Evolutionary conservation across 2,888 invertebrate species (phyloP).

Genomic region (Euplagia quadripunctaria): DNA sequence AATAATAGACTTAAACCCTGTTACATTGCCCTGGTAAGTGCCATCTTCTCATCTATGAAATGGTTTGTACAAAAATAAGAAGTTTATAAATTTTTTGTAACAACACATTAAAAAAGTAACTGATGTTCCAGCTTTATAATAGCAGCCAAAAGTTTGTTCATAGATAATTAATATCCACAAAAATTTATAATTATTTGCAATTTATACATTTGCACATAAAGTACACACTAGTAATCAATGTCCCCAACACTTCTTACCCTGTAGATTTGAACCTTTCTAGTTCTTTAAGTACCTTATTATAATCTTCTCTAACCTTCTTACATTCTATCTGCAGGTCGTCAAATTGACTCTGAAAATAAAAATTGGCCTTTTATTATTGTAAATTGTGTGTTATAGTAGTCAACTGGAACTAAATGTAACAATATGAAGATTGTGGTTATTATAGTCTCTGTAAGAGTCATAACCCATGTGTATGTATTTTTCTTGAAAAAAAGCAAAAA

Average conservation of each 20-base stretch:
- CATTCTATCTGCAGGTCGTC: constrained; percentile 78
- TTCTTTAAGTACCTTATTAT: constrained; percentile 60
- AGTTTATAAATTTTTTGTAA: too few relatives aligned
- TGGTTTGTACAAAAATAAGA: too few relatives aligned
- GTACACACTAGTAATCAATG: not conserved
- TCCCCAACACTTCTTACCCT: constrained; percentile 7
- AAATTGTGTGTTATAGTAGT: too few relatives aligned
- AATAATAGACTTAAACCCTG: not conserved
- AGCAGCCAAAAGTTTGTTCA: not conserved
- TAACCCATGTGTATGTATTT: too few relatives aligned
- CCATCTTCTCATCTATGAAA: too few relatives aligned
- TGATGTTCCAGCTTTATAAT: not conserved
- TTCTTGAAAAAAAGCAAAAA: too few relatives aligned
- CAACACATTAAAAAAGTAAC: too few relatives aligned
- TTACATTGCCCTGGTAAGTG: not conserved
- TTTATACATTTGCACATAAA: too few relatives aligned
- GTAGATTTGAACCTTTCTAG: constrained; percentile 47
- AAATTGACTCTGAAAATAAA: constrained; percentile 74
- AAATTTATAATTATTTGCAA: too few relatives aligned
- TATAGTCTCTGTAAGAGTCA: too few relatives aligned
- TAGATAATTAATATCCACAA: not conserved
- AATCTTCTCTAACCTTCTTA: constrained; percentile 70
- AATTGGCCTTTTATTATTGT: not conserved
- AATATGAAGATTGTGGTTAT: too few relatives aligned
- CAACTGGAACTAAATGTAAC: too few relatives aligned